Conservation (phyloP, 1,140 invertebrate genomes). For the Sminthurides bifidus region DNA sequence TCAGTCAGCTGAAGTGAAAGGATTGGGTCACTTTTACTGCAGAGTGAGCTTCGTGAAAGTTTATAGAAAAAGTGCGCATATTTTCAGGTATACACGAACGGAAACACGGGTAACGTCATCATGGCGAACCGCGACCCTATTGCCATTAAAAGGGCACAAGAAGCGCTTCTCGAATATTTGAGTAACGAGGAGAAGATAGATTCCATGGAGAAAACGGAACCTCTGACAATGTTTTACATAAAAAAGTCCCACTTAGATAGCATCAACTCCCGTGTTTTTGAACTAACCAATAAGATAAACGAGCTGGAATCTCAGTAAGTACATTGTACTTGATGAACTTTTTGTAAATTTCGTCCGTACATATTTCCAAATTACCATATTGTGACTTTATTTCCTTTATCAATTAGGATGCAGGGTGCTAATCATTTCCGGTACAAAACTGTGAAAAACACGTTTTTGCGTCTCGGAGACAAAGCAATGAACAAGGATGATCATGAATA, state of each 20-base stretch:
- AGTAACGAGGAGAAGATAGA: constrained; percentile 15
- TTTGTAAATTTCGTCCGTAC: background rate
- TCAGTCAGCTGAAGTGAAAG: no score
- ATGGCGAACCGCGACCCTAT: no score
- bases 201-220: constrained; percentile 14
- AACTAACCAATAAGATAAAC: constrained; percentile 6
- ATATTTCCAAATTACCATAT: background rate
- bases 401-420: background rate
- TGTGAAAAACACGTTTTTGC: background rate
- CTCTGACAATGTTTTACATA: constrained; percentile 25
- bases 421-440: background rate
- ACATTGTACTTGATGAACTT: background rate
- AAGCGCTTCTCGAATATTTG: constrained; percentile 10
- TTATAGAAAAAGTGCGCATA: no score
- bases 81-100: no score
- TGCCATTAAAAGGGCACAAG: no score
- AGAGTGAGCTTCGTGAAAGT: no score
- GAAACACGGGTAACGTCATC: no score
- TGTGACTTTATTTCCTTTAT: background rate
- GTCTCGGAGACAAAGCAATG: constrained; percentile 9
- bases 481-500: constrained; percentile 21
- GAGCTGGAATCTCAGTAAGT: background rate
- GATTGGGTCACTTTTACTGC: no score
- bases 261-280: constrained; percentile 10
- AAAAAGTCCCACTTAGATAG: constrained; percentile 22